phyloP scores from a whole-genome alignment of 2,888 invertebrate species.

The Trissoscelio sp. region DNA sequence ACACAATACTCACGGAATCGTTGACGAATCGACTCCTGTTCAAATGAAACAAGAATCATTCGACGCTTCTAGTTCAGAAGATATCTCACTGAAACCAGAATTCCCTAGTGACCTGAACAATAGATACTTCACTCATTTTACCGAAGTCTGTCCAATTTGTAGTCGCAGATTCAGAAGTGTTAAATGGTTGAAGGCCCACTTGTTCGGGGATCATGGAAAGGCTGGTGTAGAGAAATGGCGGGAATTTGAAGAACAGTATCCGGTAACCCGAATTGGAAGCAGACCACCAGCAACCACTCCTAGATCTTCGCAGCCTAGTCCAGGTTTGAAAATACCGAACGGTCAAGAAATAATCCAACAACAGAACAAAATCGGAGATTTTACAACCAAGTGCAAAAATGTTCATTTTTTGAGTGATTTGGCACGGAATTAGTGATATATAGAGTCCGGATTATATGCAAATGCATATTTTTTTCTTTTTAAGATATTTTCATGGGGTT shows the following conservation, averaged over 20 bases:
- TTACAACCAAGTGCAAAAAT: too few relatives aligned
- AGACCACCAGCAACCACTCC: slow-evolving; percentile 83
- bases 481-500: too few relatives aligned
- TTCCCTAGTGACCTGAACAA: slow-evolving; percentile 86
- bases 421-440: too few relatives aligned
- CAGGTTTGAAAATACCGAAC: slow-evolving; percentile 86
- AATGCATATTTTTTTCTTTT: too few relatives aligned
- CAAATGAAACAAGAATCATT: slow-evolving; percentile 77
- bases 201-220: slow-evolving; percentile 93
- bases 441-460: too few relatives aligned
- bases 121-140: slow-evolving; percentile 88
- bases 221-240: slow-evolving; percentile 87
- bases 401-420: too few relatives aligned
- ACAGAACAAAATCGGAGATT: slow-evolving; percentile 70
- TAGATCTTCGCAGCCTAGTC: slow-evolving; percentile 79
- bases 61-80: slow-evolving; percentile 76
- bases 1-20: slow-evolving; percentile 98
- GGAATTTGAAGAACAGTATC: slow-evolving; percentile 85
- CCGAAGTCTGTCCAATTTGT: slow-evolving; percentile 93
- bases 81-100: slow-evolving; percentile 84
- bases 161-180: slow-evolving; percentile 93
- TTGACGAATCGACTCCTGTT: slow-evolving; percentile 88
- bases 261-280: slow-evolving; percentile 82
- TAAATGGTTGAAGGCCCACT: slow-evolving; percentile 94
- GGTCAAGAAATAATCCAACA: slow-evolving; percentile 80